Evolutionary conservation across 2,888 invertebrate species (phyloP).

Genomic region (Watsonalla cultraria): DNA sequence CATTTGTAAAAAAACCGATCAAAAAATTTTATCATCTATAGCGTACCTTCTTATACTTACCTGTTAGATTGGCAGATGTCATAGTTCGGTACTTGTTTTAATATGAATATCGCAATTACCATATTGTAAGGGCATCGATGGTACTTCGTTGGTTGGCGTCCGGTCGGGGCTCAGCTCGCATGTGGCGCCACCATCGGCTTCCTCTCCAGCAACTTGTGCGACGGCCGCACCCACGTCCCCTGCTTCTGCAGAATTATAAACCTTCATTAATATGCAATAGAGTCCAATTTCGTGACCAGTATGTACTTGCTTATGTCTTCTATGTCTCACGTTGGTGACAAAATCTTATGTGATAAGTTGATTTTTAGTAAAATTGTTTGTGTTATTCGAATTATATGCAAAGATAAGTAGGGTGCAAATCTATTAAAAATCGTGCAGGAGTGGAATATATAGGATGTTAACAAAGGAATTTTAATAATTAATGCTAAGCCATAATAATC

Average conservation of each 20-base stretch:
- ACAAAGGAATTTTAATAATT: not conserved
- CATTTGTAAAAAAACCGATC: too few relatives aligned
- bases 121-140: conserved; percentile 74
- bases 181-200: conserved; percentile 62
- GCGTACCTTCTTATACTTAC: too few relatives aligned
- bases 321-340: not conserved
- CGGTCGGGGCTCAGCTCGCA: conserved; percentile 71
- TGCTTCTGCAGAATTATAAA: conserved; percentile 51
- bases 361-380: not conserved
- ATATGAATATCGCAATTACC: conserved; percentile 31
- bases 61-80: not conserved
- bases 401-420: conserved; percentile 23
- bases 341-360: too few relatives aligned
- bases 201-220: conserved; percentile 57
- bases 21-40: too few relatives aligned
- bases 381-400: conserved; percentile 4
- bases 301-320: not conserved
- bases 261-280: not conserved
- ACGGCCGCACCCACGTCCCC: conserved; percentile 70
- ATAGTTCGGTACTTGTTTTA: not conserved
- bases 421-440: conserved; percentile 26
- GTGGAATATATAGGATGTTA: conserved; percentile 10
- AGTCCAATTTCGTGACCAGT: not conserved
- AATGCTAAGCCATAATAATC: not conserved
- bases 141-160: conserved; percentile 75